Evolutionary conservation across 2,797 vertebrate genomes (phyloP), one percentile per base, ranked within the genome.

Genomic region (Esox lucius): DNA sequence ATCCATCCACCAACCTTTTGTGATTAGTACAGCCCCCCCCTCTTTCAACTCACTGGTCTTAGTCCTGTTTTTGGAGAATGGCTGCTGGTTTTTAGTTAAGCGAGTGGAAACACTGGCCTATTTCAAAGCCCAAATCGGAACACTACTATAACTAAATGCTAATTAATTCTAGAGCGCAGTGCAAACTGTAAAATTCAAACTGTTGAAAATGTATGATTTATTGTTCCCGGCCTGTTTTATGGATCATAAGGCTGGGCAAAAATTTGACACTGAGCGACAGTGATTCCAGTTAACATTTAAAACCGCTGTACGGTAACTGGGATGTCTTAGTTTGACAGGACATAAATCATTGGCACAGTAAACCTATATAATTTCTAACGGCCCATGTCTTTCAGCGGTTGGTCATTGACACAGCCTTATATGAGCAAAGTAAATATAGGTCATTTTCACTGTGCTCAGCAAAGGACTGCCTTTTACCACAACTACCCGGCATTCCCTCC

Each of bases 51-150:
- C 80, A 87, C 72, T 75, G 80, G 82, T 79, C 56, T 42, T 11
- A 59, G 1, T 31, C 51, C 70, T 48, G 62, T 88, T 90, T 86
- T 85, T 85, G 85, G 81, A 46, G 81, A 91, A 89, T 76, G 28
- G n/a, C 56, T 6, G 4, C 0, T 16, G 42, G 78, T 74, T 80
- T 75, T 73, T 19, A 26, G 71, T 71, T 72, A 77, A 74, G 53
- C 59, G 26, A 82, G 61, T 12, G 17, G 73, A 76, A 72, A 76
- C 69, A 33, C 71, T 46, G 19, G 49, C 22, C 2, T 33, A 31
- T 48, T 80, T 81, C 61, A 78, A 19, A 53, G 46, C 67, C 16
- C 71, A 72, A 77, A 51, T 82, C 11, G 24, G 70, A 76, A 78
- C 72, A 77, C 71, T 4, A 19, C 39, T 35, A 35, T 1, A 46